Evolutionary conservation across 23 tunicate species (phyloP).

Genomic region (Oikopleura albicans): DNA sequence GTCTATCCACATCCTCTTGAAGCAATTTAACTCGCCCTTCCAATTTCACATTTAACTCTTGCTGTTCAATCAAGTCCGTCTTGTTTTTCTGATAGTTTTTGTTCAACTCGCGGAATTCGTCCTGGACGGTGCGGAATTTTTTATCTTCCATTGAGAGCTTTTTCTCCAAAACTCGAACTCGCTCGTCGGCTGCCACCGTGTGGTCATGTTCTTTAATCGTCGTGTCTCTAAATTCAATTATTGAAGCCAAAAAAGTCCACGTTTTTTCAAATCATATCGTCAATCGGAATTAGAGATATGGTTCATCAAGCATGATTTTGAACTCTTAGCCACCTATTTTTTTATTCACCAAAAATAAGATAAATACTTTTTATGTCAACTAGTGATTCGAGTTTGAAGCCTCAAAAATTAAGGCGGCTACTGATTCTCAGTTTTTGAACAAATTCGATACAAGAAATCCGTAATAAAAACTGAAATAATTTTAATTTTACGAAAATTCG

Average conservation of each 20-base stretch:
- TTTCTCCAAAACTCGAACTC: neutral
- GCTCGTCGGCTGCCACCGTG: neutral
- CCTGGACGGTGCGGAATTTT: neutral
- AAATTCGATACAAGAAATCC: too few species aligned
- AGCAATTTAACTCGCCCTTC: neutral
- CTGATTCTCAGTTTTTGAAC: too few species aligned
- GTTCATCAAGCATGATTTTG: too few species aligned
- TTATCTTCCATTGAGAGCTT: neutral
- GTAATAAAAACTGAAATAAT: too few species aligned
- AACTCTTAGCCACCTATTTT: too few species aligned
- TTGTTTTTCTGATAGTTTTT: neutral
- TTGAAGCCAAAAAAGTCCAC: neutral
- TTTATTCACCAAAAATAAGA: too few species aligned
- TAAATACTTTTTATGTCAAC: too few species aligned
- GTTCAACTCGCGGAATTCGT: neutral
- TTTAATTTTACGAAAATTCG: too few species aligned
- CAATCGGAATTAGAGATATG: too few species aligned
- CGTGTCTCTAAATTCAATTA: neutral
- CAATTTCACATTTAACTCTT: neutral
- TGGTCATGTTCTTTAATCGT: neutral
- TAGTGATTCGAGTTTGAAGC: too few species aligned
- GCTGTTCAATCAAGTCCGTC: neutral
- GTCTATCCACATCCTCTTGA: neutral
- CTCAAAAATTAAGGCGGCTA: too few species aligned
- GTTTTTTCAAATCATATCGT: too few species aligned